phyloP scores from a whole-genome alignment of 92 coral and sea anemone species.

The Phenganax marumi region DNA sequence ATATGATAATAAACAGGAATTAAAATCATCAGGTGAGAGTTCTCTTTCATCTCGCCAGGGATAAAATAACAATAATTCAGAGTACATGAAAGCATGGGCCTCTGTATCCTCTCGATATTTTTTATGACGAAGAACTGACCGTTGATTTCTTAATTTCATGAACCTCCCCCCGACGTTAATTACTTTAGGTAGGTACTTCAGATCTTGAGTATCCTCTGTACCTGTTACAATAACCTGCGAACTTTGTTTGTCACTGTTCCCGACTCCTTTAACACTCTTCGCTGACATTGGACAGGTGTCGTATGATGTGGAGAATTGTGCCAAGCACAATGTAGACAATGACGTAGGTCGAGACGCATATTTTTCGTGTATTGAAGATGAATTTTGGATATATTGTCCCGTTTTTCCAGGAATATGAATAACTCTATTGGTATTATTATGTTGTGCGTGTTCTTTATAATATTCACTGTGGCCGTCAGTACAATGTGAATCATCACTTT shows the following conservation, averaged over 20 bases:
- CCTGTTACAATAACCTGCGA: slow-evolving; percentile 31
- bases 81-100: slow-evolving; percentile 31
- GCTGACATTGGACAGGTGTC: slow-evolving; percentile 28
- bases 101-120: slow-evolving; percentile 29
- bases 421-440: background rate
- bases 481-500: background rate
- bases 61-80: slow-evolving; percentile 21
- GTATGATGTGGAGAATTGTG: slow-evolving; percentile 24
- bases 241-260: slow-evolving; percentile 10
- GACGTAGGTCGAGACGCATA: slow-evolving; percentile 9
- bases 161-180: slow-evolving; percentile 29
- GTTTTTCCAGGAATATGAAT: slow-evolving; percentile 33
- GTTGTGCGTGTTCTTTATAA: background rate
- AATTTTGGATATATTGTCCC: slow-evolving; percentile 30
- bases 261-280: slow-evolving; percentile 16
- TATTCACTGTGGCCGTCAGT: slow-evolving; percentile 18
- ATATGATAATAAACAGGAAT: slow-evolving; percentile 10
- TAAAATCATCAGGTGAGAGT: slow-evolving; percentile 25
- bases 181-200: slow-evolving; percentile 13
- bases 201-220: slow-evolving; percentile 14
- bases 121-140: slow-evolving; percentile 27
- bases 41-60: slow-evolving; percentile 19
- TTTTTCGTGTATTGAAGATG: slow-evolving; percentile 30
- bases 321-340: slow-evolving; percentile 20
- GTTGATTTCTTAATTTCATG: slow-evolving; percentile 30